Conservation (phyloP, 2,888 invertebrate species). For the Ommatoiulus sabulosus region DNA sequence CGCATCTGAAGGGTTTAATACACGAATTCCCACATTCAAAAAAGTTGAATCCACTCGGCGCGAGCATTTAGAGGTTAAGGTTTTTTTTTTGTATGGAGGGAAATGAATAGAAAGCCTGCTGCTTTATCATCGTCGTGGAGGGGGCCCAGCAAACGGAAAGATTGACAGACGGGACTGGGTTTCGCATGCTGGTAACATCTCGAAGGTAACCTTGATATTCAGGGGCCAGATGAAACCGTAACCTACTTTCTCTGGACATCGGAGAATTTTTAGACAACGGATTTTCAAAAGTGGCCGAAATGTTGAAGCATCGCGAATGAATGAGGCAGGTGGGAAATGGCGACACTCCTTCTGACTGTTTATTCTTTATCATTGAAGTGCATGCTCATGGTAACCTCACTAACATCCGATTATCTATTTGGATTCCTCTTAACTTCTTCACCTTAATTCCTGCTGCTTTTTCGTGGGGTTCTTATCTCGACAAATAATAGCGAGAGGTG, state of each 20-base stretch:
- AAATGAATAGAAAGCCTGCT: background rate
- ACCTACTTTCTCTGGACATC: background rate
- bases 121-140: background rate
- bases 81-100: background rate
- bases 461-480: background rate
- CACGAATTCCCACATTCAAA: background rate
- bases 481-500: background rate
- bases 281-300: background rate
- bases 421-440: background rate
- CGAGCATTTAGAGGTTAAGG: background rate
- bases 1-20: slow-evolving; percentile 1
- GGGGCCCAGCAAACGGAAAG: background rate
- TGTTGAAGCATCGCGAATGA: background rate
- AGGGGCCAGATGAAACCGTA: slow-evolving; percentile 1
- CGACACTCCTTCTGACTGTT: background rate
- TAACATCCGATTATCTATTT: background rate
- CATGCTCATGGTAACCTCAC: background rate
- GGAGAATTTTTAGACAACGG: background rate
- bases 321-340: background rate
- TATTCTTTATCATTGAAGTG: too few species aligned
- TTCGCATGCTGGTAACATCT: background rate
- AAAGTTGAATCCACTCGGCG: background rate
- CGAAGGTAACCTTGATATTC: background rate
- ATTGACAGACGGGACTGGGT: background rate
- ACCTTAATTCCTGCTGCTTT: background rate